Percentiles rank a stretch among this genome's conserved stretches.
Evolutionary conservation across 2,888 invertebrate genomes (phyloP).

Genomic region (Melieria picta): DNA sequence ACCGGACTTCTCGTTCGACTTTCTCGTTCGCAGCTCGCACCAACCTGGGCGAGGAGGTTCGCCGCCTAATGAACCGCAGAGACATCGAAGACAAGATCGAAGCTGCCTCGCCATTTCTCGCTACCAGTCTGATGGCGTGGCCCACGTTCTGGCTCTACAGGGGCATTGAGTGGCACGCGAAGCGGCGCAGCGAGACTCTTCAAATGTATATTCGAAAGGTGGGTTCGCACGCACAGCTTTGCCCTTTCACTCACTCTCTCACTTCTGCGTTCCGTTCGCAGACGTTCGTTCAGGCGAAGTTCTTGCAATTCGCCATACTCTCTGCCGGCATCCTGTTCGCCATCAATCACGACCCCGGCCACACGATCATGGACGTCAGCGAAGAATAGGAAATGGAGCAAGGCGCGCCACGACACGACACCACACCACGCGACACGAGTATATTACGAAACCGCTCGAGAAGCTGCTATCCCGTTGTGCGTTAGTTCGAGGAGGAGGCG

Average conservation of each 20-base stretch:
- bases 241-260: neutral
- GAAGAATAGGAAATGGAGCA: neutral
- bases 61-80: conserved; percentile 44
- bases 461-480: too few species aligned
- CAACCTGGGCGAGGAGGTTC: conserved; percentile 50
- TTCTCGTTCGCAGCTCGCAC: neutral
- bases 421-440: too few species aligned
- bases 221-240: neutral
- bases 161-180: conserved; percentile 50
- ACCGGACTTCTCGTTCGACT: too few species aligned
- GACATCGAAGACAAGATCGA: conserved; percentile 44
- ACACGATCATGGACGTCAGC: neutral
- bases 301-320: conserved; percentile 50
- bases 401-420: too few species aligned
- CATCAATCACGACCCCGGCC: conserved; percentile 39
- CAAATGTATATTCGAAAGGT: conserved; percentile 52
- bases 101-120: conserved; percentile 47
- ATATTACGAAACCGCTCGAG: too few species aligned
- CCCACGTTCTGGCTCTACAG: conserved; percentile 53
- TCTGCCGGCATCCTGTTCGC: conserved; percentile 45
- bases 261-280: conserved; percentile 19
- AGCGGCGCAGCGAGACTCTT: conserved; percentile 46
- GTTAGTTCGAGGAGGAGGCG: too few species aligned
- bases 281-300: conserved; percentile 56
- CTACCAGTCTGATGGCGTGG: conserved; percentile 51